Percentiles rank a stretch among this genome's conserved stretches.
These are phyloP conservation scores for Mystacornis crossleyi DNA, from an alignment of 2,113 vertebrate genomes.

Conservation along the genomic window DNA sequence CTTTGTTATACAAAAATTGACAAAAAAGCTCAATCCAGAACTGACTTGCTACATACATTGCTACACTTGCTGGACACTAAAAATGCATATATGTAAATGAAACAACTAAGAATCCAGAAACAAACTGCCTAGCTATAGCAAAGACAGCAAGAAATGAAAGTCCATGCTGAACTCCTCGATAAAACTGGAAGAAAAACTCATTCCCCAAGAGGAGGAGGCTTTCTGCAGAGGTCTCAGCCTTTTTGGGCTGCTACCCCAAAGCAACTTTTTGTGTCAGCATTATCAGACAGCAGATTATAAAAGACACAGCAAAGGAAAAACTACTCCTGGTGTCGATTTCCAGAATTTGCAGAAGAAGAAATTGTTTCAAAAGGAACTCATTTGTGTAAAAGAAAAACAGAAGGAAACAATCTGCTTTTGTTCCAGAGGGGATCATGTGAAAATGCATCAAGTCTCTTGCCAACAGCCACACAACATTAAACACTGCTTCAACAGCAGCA, in stretches of 20 bases:
- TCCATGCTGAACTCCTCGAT: background rate
- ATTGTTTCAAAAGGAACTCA: slow-evolving; percentile 34
- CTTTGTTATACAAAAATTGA: background rate
- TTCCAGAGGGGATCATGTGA: slow-evolving; percentile 47
- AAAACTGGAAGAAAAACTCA: background rate
- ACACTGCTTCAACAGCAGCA: slow-evolving; percentile 52
- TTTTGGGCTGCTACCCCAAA: background rate
- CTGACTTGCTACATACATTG: background rate
- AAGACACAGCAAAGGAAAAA: background rate
- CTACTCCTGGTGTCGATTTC: background rate
- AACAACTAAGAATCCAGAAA: background rate
- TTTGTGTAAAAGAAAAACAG: slow-evolving; percentile 36
- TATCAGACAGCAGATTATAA: background rate
- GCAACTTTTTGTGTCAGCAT: background rate
- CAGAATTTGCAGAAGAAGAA: slow-evolving; percentile 46
- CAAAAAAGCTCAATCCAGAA: background rate
- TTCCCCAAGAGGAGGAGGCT: background rate
- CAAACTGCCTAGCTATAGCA: background rate
- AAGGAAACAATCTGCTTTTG: slow-evolving; percentile 59
- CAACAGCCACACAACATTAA: slow-evolving; percentile 63
- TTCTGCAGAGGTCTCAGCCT: background rate
- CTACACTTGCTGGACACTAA: background rate
- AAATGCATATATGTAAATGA: background rate
- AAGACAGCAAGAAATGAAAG: background rate
- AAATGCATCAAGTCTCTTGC: slow-evolving; percentile 56